Base-by-base conservation (phyloP, 2,888 invertebrate genomes). In the Alcis repandata region DNA sequence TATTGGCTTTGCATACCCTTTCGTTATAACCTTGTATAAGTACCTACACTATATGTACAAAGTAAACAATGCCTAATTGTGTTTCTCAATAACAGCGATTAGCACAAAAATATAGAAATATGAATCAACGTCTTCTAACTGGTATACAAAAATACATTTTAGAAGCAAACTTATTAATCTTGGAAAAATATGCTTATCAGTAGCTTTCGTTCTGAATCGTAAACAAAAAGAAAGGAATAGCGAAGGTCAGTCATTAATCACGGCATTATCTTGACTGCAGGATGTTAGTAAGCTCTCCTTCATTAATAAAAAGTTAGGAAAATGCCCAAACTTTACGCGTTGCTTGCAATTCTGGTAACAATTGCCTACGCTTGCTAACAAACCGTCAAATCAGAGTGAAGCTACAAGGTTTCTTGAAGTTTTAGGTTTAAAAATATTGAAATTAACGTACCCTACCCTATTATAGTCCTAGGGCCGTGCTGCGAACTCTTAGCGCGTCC, bases 171-270 rank as follows among this genome's bases (percentile, higher is more conserved):
- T 59, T 48, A 59, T 36, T 27, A 53, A 22, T 53, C 22, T 38
- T 20, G 9, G 40, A 32, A 33, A 54, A 51, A 63, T 57, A 45
- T 40, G 59, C 53, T 64, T 59, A 64, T 54, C 59, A 59, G 32
- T 58, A 48, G 20, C 58, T 63, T 57, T 27, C 46, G n/a, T 32
- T 46, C 63, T n/a, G 45, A 46, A 59, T 46, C 15, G 36, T 54
- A 59, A 64, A 59, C 59, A 67, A 79, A 74, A 71, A 70, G 76
- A 77, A 80, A 76, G 71, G 71, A 72, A 69, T 74, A 73, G 74
- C 67, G 67, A 61, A 70, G 58, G 54, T 57, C 33, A 66, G 69
- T 79, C 80, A 86, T 87, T 86, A 87, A 87, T 87, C 86, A 87
- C 74, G 71, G 59, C 73, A 76, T 79, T 86, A 86, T 87, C 86